These are phyloP conservation scores for Phylloscopus whistleri DNA, from an alignment of 2,113 vertebrate species.

Conservation along the genomic window DNA sequence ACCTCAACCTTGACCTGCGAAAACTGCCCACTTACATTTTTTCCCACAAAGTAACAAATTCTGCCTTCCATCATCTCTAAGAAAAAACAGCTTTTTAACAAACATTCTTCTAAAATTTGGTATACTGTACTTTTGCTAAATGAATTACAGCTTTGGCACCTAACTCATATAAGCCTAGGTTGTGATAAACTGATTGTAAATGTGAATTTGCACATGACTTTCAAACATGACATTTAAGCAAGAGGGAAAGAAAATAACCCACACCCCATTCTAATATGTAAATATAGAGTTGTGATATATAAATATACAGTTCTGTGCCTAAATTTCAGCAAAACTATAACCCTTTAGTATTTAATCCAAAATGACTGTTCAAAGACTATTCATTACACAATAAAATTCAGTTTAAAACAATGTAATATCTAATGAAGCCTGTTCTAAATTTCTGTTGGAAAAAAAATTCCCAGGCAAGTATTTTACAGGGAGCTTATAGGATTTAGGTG, in stretches of 20 bases:
- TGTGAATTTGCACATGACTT: background rate
- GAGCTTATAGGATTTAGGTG: constrained; percentile 35
- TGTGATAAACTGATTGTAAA: constrained; percentile 1
- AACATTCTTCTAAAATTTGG: constrained; percentile 31
- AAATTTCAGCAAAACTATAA: background rate
- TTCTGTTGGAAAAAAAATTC: constrained; percentile 22
- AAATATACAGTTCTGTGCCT: background rate
- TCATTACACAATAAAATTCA: constrained; percentile 24
- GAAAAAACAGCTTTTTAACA: background rate
- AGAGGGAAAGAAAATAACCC: background rate
- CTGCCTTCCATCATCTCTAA: background rate
- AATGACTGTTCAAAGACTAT: background rate
- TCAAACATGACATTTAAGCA: background rate
- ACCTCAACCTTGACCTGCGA: constrained; percentile 57
- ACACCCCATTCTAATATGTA: background rate
- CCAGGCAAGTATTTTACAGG: constrained; percentile 23
- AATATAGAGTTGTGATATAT: background rate
- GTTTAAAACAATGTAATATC: constrained; percentile 15
- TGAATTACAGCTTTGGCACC: background rate
- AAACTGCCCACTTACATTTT: constrained; percentile 41
- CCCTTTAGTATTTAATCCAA: background rate
- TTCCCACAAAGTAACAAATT: constrained; percentile 6
- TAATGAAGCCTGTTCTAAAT: constrained; percentile 19
- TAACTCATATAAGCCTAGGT: background rate
- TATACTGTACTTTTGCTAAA: background rate